These are phyloP conservation scores for Cantharis rustica DNA, from an alignment of 2,888 invertebrate genomes.

Conservation along the genomic window DNA sequence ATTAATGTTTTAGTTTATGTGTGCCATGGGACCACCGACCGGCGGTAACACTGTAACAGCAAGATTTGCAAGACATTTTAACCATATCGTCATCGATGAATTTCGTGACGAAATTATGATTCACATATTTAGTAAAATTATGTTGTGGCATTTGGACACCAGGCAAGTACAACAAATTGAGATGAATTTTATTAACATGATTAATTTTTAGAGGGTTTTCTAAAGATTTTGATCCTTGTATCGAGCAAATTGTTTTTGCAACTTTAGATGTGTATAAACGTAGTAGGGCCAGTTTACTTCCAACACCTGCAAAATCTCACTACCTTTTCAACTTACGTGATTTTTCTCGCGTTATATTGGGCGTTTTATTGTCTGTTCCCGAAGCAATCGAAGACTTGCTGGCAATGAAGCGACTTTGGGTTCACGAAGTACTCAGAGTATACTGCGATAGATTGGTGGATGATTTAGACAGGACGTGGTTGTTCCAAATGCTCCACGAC, in stretches of 20 bases:
- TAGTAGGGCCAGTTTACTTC: slow-evolving; percentile 80
- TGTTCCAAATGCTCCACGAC: slow-evolving; percentile 70
- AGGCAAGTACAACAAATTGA: slow-evolving; percentile 59
- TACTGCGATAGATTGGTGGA: slow-evolving; percentile 92
- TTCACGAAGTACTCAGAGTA: slow-evolving; percentile 90
- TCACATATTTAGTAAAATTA: slow-evolving; percentile 86
- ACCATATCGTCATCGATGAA: slow-evolving; percentile 84
- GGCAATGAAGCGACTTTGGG: slow-evolving; percentile 91
- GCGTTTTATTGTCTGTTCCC: slow-evolving; percentile 88
- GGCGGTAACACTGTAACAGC: slow-evolving; percentile 81
- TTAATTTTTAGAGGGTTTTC: slow-evolving; percentile 77
- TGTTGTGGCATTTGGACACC: slow-evolving; percentile 95
- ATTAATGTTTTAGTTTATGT: slow-evolving; percentile 69
- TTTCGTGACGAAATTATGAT: slow-evolving; percentile 84
- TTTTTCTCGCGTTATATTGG: slow-evolving; percentile 91
- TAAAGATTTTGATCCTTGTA: slow-evolving; percentile 91
- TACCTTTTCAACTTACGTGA: slow-evolving; percentile 94
- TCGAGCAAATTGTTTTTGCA: slow-evolving; percentile 83
- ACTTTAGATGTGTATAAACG: slow-evolving; percentile 87
- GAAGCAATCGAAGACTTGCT: slow-evolving; percentile 86
- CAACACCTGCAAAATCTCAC: slow-evolving; percentile 92
- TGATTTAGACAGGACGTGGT: slow-evolving; percentile 80
- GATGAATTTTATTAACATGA: background rate
- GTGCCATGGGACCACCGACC: slow-evolving; percentile 84
- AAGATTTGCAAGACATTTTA: slow-evolving; percentile 86